Percentiles rank a stretch among this genome's conserved stretches.
Conservation (phyloP, 2,113 vertebrate genomes). For the Nothoprocta pentlandii region DNA sequence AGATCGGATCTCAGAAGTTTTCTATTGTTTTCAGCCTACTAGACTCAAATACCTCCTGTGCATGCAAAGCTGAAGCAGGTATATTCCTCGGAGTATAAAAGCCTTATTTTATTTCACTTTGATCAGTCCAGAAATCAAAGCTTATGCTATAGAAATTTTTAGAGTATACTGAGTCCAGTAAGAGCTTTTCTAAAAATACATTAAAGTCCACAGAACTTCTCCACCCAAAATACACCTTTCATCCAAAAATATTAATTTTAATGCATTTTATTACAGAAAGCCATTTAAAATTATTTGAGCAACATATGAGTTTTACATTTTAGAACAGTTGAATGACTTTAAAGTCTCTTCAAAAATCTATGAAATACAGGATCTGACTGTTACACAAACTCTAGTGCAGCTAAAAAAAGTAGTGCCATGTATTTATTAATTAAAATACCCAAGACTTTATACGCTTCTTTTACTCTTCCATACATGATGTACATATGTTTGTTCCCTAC, state of each 20-base stretch:
- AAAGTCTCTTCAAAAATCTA: slow-evolving; percentile 14
- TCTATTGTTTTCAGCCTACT: slow-evolving; percentile 51
- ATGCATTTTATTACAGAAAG: neutral
- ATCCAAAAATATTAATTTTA: neutral
- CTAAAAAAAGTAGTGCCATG: neutral
- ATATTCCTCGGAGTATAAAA: slow-evolving; percentile 41
- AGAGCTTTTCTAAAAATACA: slow-evolving; percentile 3
- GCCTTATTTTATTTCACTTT: slow-evolving; percentile 14
- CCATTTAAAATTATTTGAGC: neutral
- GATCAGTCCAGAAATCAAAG: neutral
- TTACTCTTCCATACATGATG: neutral
- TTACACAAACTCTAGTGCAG: neutral
- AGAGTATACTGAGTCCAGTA: neutral
- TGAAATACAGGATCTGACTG: neutral
- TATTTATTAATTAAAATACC: neutral
- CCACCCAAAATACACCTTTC: neutral
- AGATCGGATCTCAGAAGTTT: slow-evolving; percentile 51
- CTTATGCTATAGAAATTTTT: neutral
- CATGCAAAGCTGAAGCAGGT: slow-evolving; percentile 33
- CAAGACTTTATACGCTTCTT: neutral
- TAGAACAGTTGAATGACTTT: neutral
- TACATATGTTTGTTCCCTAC: neutral
- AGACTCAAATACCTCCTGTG: slow-evolving; percentile 34
- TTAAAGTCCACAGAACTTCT: neutral
- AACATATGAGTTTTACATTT: neutral